Evolutionary conservation across 2,113 vertebrate species (phyloP).

Genomic region (Hydropotes inermis): DNA sequence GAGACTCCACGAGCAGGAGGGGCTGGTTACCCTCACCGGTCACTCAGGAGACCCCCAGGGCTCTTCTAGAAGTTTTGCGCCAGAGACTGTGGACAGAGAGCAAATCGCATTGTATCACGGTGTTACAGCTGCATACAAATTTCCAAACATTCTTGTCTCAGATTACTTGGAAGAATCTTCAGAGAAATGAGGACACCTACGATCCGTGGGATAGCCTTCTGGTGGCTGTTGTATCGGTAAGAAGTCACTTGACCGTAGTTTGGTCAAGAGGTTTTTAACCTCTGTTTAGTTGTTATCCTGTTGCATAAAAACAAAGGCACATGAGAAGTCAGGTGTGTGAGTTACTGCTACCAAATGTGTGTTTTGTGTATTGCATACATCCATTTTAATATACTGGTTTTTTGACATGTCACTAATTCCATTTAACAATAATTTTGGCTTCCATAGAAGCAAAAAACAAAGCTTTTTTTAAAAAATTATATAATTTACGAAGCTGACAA

Average conservation of each 20-base stretch:
- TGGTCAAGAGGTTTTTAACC: not conserved
- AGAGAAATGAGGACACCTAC: conserved; percentile 74
- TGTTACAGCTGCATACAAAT: not conserved
- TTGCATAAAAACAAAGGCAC: not conserved
- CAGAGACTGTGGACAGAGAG: not conserved
- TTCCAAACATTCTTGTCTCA: conserved; percentile 48
- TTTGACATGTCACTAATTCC: not conserved
- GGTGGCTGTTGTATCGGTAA: conserved; percentile 89
- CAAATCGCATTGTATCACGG: not conserved
- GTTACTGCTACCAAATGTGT: not conserved
- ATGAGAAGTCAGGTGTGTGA: not conserved
- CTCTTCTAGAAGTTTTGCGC: not conserved
- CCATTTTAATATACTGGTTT: not conserved
- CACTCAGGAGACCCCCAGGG: not conserved
- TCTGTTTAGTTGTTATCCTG: not conserved
- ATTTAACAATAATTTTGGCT: not conserved
- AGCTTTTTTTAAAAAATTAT: not conserved
- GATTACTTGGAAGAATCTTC: conserved; percentile 84
- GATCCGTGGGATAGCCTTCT: conserved; percentile 88
- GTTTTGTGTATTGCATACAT: not conserved
- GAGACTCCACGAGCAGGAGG: not conserved
- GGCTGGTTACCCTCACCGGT: not conserved
- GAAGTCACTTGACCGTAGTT: conserved; percentile 47
- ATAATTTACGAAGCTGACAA: conserved; percentile 15
- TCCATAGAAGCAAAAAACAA: not conserved